Percentiles rank a stretch among this genome's conserved stretches.
These are phyloP conservation scores for Platycnemis pennipes DNA, from an alignment of 2,888 invertebrate genomes.

Conservation along the genomic window DNA sequence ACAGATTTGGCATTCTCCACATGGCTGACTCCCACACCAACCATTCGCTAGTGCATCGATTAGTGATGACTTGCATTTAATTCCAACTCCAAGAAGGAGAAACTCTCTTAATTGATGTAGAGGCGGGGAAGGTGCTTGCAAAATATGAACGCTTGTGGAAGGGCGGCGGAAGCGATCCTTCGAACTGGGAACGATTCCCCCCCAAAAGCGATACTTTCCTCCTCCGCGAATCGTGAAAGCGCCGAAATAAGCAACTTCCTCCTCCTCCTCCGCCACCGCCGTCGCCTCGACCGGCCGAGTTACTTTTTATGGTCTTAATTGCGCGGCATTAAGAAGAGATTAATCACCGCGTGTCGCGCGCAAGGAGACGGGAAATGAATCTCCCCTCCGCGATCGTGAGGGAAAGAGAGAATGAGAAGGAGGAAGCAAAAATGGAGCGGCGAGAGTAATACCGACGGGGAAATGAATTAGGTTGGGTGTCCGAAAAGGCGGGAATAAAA, in stretches of 20 bases:
- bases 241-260: slow-evolving; percentile 13
- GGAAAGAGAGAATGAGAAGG: background rate
- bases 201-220: background rate
- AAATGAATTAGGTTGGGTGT: slow-evolving; percentile 1
- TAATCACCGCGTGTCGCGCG: background rate
- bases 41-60: too few species aligned
- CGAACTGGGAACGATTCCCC: background rate
- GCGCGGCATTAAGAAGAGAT: background rate
- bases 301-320: slow-evolving; percentile 31
- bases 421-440: background rate
- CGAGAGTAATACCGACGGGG: background rate
- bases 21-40: too few species aligned
- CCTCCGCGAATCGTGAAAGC: background rate
- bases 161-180: background rate
- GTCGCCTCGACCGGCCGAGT: background rate
- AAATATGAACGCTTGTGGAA: background rate
- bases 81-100: too few species aligned
- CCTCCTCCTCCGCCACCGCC: background rate
- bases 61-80: too few species aligned
- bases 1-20: too few species aligned
- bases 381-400: background rate
- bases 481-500: background rate
- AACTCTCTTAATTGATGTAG: too few species aligned
- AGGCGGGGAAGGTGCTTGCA: too few species aligned
- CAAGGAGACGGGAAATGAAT: background rate